Conservation (phyloP, 2,113 vertebrate genomes). For the Triplophysa tibetana region DNA sequence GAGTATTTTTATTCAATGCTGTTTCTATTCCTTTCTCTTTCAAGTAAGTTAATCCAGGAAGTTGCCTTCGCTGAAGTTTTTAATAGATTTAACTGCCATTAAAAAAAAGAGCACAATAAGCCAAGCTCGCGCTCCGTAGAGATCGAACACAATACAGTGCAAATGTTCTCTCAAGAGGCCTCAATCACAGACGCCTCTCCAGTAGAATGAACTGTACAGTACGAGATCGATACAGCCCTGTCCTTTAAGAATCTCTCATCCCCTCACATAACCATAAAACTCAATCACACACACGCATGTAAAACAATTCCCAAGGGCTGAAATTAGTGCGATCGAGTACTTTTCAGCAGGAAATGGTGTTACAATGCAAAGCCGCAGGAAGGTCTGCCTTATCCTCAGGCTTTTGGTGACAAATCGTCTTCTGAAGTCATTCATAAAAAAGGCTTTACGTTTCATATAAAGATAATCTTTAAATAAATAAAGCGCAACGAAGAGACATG, state of each 20-base stretch:
- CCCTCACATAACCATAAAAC: neutral
- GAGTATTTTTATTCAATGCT: slow-evolving; percentile 11
- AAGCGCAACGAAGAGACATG: neutral
- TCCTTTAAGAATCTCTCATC: slow-evolving; percentile 4
- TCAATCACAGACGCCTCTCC: slow-evolving; percentile 42
- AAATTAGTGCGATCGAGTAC: neutral
- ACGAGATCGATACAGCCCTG: slow-evolving; percentile 36
- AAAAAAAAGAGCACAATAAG: slow-evolving; percentile 37
- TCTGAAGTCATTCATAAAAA: slow-evolving; percentile 23
- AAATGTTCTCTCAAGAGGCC: slow-evolving; percentile 39
- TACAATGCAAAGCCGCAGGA: too few species aligned
- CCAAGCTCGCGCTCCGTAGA: slow-evolving; percentile 25
- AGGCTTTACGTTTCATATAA: slow-evolving; percentile 33
- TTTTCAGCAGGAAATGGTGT: neutral
- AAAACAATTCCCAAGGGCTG: neutral
- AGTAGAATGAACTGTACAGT: slow-evolving; percentile 3
- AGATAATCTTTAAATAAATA: slow-evolving; percentile 35
- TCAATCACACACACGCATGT: neutral
- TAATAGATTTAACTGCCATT: slow-evolving; percentile 55
- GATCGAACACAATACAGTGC: slow-evolving; percentile 46
- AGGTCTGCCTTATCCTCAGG: neutral
- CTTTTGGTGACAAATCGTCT: neutral
- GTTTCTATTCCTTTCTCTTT: slow-evolving; percentile 5
- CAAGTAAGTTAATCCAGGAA: neutral
- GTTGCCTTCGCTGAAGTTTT: slow-evolving; percentile 32